Evolutionary conservation across 2,888 invertebrate genomes (phyloP).

Genomic region (Odontothrips loti): DNA sequence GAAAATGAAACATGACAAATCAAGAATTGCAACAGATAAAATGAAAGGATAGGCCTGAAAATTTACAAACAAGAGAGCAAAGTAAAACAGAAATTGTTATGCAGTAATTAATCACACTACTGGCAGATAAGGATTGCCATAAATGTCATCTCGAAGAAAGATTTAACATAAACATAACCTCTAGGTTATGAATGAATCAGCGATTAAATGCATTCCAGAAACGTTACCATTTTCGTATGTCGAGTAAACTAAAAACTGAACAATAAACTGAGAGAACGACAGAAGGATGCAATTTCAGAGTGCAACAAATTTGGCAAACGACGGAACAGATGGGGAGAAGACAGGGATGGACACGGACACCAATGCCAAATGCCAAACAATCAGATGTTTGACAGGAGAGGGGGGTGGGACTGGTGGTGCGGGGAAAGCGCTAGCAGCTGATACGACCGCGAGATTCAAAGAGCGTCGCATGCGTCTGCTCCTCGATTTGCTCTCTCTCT

Average conservation of each 20-base stretch:
- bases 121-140: background rate
- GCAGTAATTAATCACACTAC: background rate
- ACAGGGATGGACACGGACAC: background rate
- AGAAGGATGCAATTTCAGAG: background rate
- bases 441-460: too few species aligned
- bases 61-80: background rate
- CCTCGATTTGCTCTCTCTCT: too few species aligned
- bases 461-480: too few species aligned
- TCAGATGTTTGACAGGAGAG: background rate
- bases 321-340: background rate
- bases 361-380: background rate
- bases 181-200: background rate
- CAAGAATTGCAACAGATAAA: too few species aligned
- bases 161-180: slow-evolving; percentile 1
- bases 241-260: background rate
- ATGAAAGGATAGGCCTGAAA: too few species aligned
- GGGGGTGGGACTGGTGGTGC: too few species aligned
- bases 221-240: background rate
- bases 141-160: background rate
- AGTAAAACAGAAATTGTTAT: background rate
- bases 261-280: background rate
- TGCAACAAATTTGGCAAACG: background rate
- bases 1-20: too few species aligned
- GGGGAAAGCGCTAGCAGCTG: too few species aligned
- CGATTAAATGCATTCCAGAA: background rate